Conservation (phyloP, 2,797 vertebrate species). For the Acropternis orthonyx region DNA sequence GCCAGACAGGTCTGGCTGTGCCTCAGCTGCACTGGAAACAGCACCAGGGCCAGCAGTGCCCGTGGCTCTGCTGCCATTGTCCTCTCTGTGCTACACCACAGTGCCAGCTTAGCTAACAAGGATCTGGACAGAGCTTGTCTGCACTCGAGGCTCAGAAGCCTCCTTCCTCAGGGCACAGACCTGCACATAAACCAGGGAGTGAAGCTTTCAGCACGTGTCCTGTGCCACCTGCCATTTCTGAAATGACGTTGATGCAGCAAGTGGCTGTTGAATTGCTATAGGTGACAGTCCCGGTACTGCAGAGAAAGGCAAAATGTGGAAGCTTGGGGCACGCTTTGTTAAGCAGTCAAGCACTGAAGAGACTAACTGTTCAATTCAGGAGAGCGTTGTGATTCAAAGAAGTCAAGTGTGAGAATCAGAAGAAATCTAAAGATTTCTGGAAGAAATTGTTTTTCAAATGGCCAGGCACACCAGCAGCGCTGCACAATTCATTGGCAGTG, state of each 20-base stretch:
- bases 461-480: neutral
- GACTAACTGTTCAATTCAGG: neutral
- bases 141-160: neutral
- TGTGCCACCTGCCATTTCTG: neutral
- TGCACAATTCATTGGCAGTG: neutral
- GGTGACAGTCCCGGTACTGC: neutral
- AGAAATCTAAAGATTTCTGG: neutral
- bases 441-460: neutral
- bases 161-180: neutral
- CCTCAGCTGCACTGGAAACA: neutral
- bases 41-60: neutral
- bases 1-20: constrained; percentile 42
- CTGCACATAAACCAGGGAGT: rapidly evolving
- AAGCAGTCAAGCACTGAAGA: neutral
- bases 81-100: neutral
- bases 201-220: neutral
- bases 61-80: neutral
- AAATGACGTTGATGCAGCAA: neutral
- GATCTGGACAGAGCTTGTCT: neutral
- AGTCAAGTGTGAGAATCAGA: neutral
- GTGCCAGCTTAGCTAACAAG: neutral
- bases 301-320: neutral
- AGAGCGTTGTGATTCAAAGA: neutral
- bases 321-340: neutral
- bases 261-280: neutral